phyloP scores from a whole-genome alignment of 1,140 invertebrate species.

The Sycophaga agraensis region DNA sequence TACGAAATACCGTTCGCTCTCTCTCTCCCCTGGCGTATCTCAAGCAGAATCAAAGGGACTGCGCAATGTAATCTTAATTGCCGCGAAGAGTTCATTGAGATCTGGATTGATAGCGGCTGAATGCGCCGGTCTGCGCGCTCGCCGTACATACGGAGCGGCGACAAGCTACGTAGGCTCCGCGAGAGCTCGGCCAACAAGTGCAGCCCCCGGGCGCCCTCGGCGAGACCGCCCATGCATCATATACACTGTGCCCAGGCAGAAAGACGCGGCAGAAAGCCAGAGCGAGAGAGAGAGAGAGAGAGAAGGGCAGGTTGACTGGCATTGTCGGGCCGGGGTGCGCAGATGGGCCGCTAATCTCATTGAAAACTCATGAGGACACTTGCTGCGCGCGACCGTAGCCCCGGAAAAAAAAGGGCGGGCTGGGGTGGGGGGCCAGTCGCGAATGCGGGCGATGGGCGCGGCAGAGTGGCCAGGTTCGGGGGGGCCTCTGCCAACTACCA shows the following conservation, averaged over 20 bases:
- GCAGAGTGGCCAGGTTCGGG: constrained; percentile 32
- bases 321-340: constrained; percentile 49
- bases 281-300: not conserved
- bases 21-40: too few relatives aligned
- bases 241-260: too few relatives aligned
- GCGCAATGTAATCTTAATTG: too few relatives aligned
- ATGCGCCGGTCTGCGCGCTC: too few relatives aligned
- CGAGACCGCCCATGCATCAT: too few relatives aligned
- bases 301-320: constrained; percentile 51
- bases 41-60: too few relatives aligned
- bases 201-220: not conserved
- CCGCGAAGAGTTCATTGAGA: too few relatives aligned
- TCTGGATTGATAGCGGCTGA: too few relatives aligned
- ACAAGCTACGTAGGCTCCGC: not conserved
- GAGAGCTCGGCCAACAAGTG: not conserved
- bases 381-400: constrained; percentile 11
- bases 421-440: not conserved
- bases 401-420: too few relatives aligned
- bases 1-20: too few relatives aligned
- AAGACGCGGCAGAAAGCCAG: not conserved
- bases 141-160: not conserved
- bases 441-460: constrained; percentile 19
- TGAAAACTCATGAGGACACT: constrained; percentile 60
- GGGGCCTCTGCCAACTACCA: constrained; percentile 50
- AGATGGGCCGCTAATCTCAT: constrained; percentile 60